These are phyloP conservation scores for Lagocephalus sceleratus DNA, from an alignment of 2,797 vertebrate species.

Conservation along the genomic window DNA sequence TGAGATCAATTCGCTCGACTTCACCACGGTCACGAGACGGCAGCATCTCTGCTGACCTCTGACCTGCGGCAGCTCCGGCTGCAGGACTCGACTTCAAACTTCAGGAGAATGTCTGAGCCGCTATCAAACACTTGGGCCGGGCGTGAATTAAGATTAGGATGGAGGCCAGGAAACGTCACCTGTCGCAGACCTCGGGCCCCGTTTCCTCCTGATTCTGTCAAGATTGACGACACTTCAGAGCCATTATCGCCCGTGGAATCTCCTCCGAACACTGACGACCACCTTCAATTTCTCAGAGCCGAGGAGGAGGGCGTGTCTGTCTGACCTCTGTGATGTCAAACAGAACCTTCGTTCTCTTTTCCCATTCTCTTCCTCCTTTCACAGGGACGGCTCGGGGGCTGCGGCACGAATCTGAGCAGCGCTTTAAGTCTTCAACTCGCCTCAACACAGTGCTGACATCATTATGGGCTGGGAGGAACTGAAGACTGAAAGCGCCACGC, in stretches of 20 bases:
- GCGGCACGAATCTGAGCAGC: conserved; percentile 75
- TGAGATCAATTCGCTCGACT: background rate
- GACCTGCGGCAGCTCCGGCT: background rate
- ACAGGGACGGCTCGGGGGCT: background rate
- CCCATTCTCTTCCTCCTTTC: no score
- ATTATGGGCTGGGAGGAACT: conserved; percentile 85
- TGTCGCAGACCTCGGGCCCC: background rate
- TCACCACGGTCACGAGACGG: background rate
- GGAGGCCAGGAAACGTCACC: no score
- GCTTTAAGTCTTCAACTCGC: conserved; percentile 86
- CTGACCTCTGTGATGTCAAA: no score
- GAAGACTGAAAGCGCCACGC: conserved; percentile 86
- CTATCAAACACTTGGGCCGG: background rate
- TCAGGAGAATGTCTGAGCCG: background rate
- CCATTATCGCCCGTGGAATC: no score
- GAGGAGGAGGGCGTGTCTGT: no score
- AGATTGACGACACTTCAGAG: no score
- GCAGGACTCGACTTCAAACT: no score
- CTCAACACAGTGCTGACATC: conserved; percentile 80
- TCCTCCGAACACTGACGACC: no score
- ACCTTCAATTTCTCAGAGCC: no score
- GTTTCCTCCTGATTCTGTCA: background rate
- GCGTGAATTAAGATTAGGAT: no score
- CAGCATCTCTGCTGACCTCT: background rate
- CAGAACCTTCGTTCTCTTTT: background rate